Base-by-base conservation (phyloP, 1,140 invertebrate species). In the Papilio xuthus region DNA sequence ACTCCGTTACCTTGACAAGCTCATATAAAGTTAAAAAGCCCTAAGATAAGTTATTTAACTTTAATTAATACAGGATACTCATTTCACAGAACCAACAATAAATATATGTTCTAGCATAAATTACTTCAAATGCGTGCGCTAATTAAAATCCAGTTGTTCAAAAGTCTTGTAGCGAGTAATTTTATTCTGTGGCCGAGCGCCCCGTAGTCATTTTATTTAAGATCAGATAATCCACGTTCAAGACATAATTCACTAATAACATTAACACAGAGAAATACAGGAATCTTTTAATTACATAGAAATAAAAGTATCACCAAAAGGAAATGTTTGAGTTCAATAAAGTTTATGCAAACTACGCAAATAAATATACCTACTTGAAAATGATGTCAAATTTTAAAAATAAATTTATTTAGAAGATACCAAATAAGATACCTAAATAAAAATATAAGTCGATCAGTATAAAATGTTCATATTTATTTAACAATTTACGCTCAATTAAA, bases 121-220 rank as follows among this genome's bases (percentile, higher is more conserved):
- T 84, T 86, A 85, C 79, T 79, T 76, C 60, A 78, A 83, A 73
- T 80, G 80, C 82, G 81, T 79, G 76, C 77, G 81, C 83, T 90
- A 90, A 90, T 90, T 90, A 90, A 89, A 88, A 86, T 81, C 84
- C 80, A 85, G 84, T 87, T 83, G 84, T 86, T 89, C 87, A 86
- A 90, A 89, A 83, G 78, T 82, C 80, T 81, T 73, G 81, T 77
- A 83, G 82, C 80, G 20, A 50, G 80, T 80, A 79, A 84, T 86
- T 85, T 83, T 83, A 72, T 79, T 80, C 83, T 80, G 78, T 81
- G 81, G 80, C 74, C 73, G 81, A 77, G 85, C 87, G 76, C 87
- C 89, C 88, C 88, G 89, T 83, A 78, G 89, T 73, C 86, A 85
- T 85, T 85, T 88, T 86, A 87, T 82, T 80, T 74, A 12, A 26